phyloP scores from a whole-genome alignment of 2,797 vertebrate species.

The Falco cherrug region DNA sequence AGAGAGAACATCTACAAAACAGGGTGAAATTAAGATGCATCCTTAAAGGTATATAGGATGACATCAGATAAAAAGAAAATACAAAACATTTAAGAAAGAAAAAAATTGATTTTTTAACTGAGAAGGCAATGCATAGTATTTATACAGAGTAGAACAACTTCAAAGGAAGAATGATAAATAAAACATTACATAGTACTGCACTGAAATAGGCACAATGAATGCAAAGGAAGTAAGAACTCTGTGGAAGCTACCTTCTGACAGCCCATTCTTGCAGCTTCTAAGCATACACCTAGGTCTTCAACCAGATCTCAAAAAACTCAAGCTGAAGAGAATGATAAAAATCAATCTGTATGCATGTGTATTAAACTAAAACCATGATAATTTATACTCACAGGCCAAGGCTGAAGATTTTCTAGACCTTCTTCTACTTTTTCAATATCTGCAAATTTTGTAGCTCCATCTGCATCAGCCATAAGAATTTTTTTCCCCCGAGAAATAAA shows the following conservation, averaged over 20 bases:
- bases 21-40: neutral
- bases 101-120: neutral
- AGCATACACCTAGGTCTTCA: neutral
- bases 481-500: conserved; percentile 87
- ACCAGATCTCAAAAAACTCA: neutral
- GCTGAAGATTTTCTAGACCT: conserved; percentile 81
- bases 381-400: conserved; percentile 85
- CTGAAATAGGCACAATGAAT: neutral
- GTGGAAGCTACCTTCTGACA: neutral
- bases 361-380: neutral
- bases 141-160: neutral
- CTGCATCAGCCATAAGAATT: conserved; percentile 97
- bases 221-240: neutral
- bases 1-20: neutral
- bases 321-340: neutral
- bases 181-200: neutral
- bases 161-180: neutral
- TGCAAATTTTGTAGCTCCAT: conserved; percentile 95
- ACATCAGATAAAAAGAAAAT: conserved; percentile 29
- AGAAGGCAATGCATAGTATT: neutral
- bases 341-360: neutral
- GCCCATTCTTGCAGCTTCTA: neutral
- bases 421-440: conserved; percentile 93
- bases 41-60: neutral
- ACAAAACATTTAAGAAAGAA: neutral